Base-by-base conservation (phyloP, 2,797 vertebrate genomes). In the Pantherophis alleghaniensis region DNA sequence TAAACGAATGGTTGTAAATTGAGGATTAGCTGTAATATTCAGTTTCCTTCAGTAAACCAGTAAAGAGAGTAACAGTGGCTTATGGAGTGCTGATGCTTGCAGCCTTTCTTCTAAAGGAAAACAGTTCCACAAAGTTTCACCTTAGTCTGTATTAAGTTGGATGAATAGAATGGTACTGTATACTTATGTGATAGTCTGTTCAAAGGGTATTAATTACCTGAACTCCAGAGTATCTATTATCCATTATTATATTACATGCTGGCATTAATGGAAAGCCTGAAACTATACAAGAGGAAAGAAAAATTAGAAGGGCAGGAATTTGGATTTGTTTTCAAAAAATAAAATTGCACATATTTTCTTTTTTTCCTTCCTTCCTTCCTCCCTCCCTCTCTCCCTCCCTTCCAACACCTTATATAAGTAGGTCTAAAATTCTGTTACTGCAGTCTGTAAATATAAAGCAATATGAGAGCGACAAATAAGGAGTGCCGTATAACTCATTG, bases 181-280 rank as follows among this genome's bases (percentile, higher is more conserved):
- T 28, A 28, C 2, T 47, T 87, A 53, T 24, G 26, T 74, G 63
- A 87, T 63, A 74, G 28, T 37, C 87, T 53, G 3, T 56, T 88
- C 66, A 22, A 28, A 92, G 42, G 87, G 91, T 89, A 92, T 89
- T 57, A 92, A 89, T 92, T 92, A 92, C 87, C 37, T 79, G 55
- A 66, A 87, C 66, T 79, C 66, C 87, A 83, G 32, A 69, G 87
- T 92, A 79, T 69, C 55, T 89, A 89, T 79, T 92, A 92, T 92
- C 63, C 53, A 47, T 79, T 59, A 74, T 74, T 79, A 89, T 53
- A 79, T 92, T 92, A 89, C n/a, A 59, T 57, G 53, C 37, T 92
- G 91, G 87, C 63, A 89, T 59, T 32, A 56, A 89, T 1, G 69
- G 55, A 92, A 89, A 92, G 60, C 87, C 59, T 83, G 37, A 92